A percentile compares a stretch with the other conserved stretches of the same genome.
Evolutionary conservation across 1,140 invertebrate genomes (phyloP).

Genomic region (Plectrocnemia conspersa): DNA sequence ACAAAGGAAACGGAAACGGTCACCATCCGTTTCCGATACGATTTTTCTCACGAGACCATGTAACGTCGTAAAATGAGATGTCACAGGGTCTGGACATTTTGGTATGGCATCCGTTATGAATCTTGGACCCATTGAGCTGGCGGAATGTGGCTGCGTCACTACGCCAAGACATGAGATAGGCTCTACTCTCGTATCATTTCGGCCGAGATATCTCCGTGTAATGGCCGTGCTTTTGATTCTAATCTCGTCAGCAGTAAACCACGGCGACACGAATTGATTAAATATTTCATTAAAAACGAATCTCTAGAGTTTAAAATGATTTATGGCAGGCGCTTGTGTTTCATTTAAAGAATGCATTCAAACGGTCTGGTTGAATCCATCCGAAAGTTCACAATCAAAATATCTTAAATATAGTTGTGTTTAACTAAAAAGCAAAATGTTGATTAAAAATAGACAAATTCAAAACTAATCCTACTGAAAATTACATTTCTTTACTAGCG

Average conservation of each 20-base stretch:
- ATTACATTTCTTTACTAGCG: background rate
- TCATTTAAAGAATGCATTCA: background rate
- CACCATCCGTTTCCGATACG: too few relatives aligned
- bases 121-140: conserved; percentile 20
- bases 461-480: too few relatives aligned
- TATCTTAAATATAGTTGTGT: too few relatives aligned
- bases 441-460: too few relatives aligned
- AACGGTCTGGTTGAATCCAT: too few relatives aligned
- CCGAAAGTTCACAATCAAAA: too few relatives aligned
- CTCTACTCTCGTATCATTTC: conserved; percentile 20
- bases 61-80: conserved; percentile 21
- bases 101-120: conserved; percentile 26
- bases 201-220: background rate
- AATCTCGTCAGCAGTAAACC: conserved; percentile 4
- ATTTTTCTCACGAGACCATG: too few relatives aligned
- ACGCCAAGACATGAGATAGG: conserved; percentile 6
- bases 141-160: conserved; percentile 27
- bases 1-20: too few relatives aligned
- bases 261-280: conserved; percentile 12
- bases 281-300: too few relatives aligned
- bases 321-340: background rate
- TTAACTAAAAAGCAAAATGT: too few relatives aligned
- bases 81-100: conserved; percentile 22
- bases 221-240: conserved; percentile 4
- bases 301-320: background rate